Conservation (phyloP, 2,113 vertebrate genomes). For the Nerophis ophidion region DNA sequence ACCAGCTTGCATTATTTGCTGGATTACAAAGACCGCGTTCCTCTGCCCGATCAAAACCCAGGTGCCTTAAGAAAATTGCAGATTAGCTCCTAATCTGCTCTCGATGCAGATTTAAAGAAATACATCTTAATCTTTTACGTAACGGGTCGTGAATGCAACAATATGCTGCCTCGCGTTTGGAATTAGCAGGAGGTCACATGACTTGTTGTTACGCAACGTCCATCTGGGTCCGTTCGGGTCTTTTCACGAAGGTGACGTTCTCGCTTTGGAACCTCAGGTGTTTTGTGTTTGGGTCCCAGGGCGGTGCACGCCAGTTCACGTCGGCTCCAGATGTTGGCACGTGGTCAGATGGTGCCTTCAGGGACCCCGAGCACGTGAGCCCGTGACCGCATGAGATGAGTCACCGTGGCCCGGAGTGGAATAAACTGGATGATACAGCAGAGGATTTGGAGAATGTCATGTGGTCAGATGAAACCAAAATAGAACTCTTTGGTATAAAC, state of each 20-base stretch:
- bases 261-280: constrained; percentile 1
- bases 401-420: not conserved
- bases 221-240: constrained; percentile 1
- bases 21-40: constrained; percentile 30
- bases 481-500: no score
- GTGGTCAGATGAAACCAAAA: no score
- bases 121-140: constrained; percentile 19
- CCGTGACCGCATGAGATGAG: not conserved
- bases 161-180: constrained; percentile 5
- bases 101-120: not conserved
- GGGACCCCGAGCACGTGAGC: not conserved
- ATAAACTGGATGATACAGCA: no score
- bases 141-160: constrained; percentile 10
- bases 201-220: constrained; percentile 27
- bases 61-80: not conserved
- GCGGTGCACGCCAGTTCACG: not conserved
- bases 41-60: not conserved
- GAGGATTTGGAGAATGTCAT: no score
- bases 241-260: constrained; percentile 21
- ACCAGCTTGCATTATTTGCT: not conserved
- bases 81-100: not conserved
- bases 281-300: constrained; percentile 8
- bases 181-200: constrained; percentile 27
- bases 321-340: not conserved
- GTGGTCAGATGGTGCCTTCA: not conserved